phyloP scores from a whole-genome alignment of 2,113 vertebrate species.

The Dendrocopos noguchii region DNA sequence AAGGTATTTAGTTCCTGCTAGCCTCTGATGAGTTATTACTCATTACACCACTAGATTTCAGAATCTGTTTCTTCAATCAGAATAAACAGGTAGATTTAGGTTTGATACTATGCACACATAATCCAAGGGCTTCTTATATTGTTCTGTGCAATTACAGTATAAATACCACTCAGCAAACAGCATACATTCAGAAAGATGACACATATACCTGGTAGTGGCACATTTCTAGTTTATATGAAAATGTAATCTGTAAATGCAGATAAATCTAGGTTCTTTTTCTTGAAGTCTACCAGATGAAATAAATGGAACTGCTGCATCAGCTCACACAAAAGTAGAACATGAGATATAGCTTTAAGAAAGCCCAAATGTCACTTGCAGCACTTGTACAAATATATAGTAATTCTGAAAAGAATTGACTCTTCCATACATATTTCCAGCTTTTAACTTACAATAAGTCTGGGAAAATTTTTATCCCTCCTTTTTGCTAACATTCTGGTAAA shows the following conservation, averaged over 20 bases:
- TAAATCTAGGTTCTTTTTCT: neutral
- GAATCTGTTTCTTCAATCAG: neutral
- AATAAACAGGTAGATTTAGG: constrained; percentile 15
- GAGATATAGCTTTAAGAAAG: neutral
- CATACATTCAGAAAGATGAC: neutral
- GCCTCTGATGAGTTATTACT: neutral
- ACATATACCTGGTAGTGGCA: neutral
- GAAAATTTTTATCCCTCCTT: neutral
- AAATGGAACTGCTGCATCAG: neutral
- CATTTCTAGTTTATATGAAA: neutral
- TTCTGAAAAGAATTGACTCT: neutral
- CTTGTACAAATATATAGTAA: neutral
- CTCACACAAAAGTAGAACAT: neutral
- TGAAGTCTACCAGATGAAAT: neutral
- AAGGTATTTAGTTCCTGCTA: neutral
- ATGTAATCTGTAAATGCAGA: neutral
- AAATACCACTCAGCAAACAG: neutral
- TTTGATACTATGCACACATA: neutral
- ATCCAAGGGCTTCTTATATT: neutral
- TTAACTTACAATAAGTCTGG: neutral
- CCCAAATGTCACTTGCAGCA: too few relatives aligned
- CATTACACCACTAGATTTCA: neutral
- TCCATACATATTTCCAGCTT: neutral
- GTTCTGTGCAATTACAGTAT: neutral
- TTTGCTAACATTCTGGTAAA: neutral